Evolutionary conservation across 64 coral and sea anemone species (phyloP), one percentile per base, ranked within the genome.

Genomic region (Actinia equina): DNA sequence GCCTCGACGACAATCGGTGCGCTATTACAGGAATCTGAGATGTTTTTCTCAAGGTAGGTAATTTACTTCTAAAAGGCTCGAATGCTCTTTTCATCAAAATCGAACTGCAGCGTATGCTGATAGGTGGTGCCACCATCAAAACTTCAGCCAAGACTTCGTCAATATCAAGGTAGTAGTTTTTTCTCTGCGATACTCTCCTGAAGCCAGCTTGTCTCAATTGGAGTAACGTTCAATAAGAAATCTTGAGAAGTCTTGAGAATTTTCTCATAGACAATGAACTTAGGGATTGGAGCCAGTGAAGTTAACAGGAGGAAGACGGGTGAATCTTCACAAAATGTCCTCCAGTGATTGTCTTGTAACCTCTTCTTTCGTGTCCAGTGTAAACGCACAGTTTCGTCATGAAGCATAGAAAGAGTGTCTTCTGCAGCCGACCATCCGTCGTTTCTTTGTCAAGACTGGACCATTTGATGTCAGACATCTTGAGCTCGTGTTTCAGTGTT

Each of bases 201-300:
- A 1, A 96, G 85, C 94, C 94, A 96, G 25, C 59, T 83, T 49
- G 89, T 71, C 37, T 93, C 91, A 9, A 96, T 87, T 44, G 94
- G 94, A 3, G 94, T 96, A 5, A 83, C 67, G 17, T 93, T 96
- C 61, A 96, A 57, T 30, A 90, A 86, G 83, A 85, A 96, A 37
- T 96, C 94, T 49, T 84, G 88, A 77, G 88, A 90, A 2, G 94
- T 96, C 17, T 93, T 96, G 45, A 96, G 85, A 44, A 93, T 52
- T 83, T 96, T 90, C 74, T 96, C 91, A 54, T 93, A 96, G n/a
- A 96, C 91, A 41, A 96, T 83, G 59, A 96, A 96, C 80, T 90
- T 52, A 53, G 94, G 94, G 94, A 26, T 64, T 84, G 17, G 80
- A 49, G 19, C 92, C 91, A 19, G 92, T 52, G 74, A 90, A 96